Evolutionary conservation across 2,797 vertebrate genomes (phyloP).

Genomic region (Xenentodon cancila): DNA sequence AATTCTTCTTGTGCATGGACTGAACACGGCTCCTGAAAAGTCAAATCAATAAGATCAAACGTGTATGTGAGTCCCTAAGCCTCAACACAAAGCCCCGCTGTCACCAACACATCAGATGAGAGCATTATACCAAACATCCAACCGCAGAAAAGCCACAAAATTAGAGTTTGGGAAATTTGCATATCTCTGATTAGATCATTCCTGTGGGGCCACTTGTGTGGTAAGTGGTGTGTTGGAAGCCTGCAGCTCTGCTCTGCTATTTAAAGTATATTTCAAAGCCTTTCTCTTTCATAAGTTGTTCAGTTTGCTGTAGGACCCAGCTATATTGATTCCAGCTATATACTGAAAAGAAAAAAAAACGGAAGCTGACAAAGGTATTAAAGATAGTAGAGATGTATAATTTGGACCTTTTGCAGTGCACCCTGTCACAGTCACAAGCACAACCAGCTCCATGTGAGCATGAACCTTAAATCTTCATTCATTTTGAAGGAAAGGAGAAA

Average conservation of each 20-base stretch:
- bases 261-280: slow-evolving; percentile 26
- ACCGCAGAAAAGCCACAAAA: slow-evolving; percentile 33
- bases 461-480: slow-evolving; percentile 12
- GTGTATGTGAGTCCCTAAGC: slow-evolving; percentile 26
- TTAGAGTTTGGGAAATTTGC: slow-evolving; percentile 56
- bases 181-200: slow-evolving; percentile 56
- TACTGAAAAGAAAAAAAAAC: neutral
- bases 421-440: slow-evolving; percentile 1
- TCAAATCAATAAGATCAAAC: slow-evolving; percentile 60
- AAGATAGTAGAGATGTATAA: slow-evolving; percentile 6
- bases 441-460: slow-evolving; percentile 21
- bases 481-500: slow-evolving; percentile 13
- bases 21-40: slow-evolving; percentile 20
- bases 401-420: slow-evolving; percentile 16
- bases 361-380: slow-evolving; percentile 1
- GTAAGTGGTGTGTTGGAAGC: slow-evolving; percentile 50
- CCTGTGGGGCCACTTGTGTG: slow-evolving; percentile 62
- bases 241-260: slow-evolving; percentile 45
- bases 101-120: slow-evolving; percentile 37
- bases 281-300: slow-evolving; percentile 13
- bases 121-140: slow-evolving; percentile 33
- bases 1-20: slow-evolving; percentile 16
- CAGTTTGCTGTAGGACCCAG: slow-evolving; percentile 22
- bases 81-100: slow-evolving; percentile 33
- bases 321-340: slow-evolving; percentile 24